These are phyloP conservation scores for Coptodon rendalli DNA, from an alignment of 2,113 vertebrate species.

Conservation along the genomic window DNA sequence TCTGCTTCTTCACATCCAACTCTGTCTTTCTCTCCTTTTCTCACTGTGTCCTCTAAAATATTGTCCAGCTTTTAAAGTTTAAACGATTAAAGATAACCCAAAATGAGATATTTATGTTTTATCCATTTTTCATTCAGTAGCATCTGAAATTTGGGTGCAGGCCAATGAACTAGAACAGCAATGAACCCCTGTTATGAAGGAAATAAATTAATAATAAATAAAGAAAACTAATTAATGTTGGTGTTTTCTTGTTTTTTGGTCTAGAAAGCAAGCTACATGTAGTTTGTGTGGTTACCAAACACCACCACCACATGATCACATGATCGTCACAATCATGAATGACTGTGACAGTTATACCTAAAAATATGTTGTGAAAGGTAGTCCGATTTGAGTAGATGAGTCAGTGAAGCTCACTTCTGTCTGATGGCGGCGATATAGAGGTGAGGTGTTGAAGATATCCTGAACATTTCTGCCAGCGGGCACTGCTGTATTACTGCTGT, in stretches of 20 bases:
- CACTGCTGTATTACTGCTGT: neutral
- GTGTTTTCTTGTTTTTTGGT: neutral
- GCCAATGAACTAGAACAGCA: neutral
- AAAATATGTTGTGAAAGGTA: neutral
- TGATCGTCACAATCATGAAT: neutral
- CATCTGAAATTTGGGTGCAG: neutral
- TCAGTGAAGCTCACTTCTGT: neutral
- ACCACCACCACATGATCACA: neutral
- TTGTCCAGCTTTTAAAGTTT: neutral
- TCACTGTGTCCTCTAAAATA: neutral
- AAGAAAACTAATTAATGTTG: neutral
- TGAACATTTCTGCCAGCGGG: neutral
- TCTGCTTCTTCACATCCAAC: slow-evolving; percentile 16
- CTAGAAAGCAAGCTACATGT: neutral
- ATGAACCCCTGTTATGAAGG: neutral
- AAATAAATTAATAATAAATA: neutral
- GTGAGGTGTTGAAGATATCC: neutral
- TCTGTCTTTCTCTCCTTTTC: neutral
- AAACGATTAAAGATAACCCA: neutral
- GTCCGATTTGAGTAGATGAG: neutral
- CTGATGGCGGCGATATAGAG: neutral
- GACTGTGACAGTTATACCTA: neutral
- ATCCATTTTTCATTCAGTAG: neutral
- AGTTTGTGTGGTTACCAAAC: neutral
- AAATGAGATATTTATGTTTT: neutral